Evolutionary conservation across 2,113 vertebrate species (phyloP), one percentile per base, ranked within the genome.

Genomic region (Corythornis madagascariensis): DNA sequence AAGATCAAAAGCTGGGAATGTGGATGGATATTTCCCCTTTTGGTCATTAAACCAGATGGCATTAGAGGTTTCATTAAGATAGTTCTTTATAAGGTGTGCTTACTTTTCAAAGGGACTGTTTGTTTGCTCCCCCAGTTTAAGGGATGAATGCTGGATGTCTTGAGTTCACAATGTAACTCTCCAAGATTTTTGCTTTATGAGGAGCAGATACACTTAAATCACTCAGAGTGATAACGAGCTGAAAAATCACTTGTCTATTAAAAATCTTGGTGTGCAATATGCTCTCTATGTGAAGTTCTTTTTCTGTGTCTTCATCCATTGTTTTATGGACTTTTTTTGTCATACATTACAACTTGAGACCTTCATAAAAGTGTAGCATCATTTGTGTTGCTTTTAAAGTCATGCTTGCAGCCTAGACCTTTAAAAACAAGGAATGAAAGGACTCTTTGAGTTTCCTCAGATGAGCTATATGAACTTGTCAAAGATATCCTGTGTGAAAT

Each of bases 401-500:
- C 35, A 35, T 63, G 20, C 67, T 89, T 89, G 22, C 18, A 40
- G 29, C 45, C 82, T 86, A 75, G 45, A 75, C 86, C 77, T 94
- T 84, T 56, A 31, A 60, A 64, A 52, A 52, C 26, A 80, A 48
- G 26, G 45, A 82, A 66, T 83, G 31, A 55, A 89, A 52, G 22
- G 33, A 59, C 38, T 86, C 92, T 31, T 15, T 77, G 56, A 83
- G 64, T 93, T 89, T 90, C n/a, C 78, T 93, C 84, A 91, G 55
- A 72, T 87, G 89, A 89, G 56, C 24, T 40, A 25, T 92, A 40
- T 77, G 76, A 88, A 70, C 47, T 72, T 87, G 74, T 89, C 93
- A 78, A 92, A 92, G 63, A 85, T 86, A 87, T 80, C 92, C 84
- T 91, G 71, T 87, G 74, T 92, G 82, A 93, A 95, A 95, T 95